Evolutionary conservation across 1,140 invertebrate species (phyloP).

Genomic region (Zaprionus capensis): DNA sequence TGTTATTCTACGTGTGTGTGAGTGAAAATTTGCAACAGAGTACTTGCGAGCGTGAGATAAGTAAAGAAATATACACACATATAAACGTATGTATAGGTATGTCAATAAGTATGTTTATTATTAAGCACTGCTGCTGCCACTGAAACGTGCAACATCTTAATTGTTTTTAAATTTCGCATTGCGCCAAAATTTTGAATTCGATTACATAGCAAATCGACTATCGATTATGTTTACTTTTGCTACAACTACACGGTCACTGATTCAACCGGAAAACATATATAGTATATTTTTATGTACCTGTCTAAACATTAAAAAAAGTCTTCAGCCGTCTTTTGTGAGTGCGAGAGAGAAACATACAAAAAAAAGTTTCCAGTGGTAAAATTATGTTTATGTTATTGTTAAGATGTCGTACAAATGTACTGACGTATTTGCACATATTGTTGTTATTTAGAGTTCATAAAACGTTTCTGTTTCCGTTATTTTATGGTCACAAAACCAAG

Average conservation of each 20-base stretch:
- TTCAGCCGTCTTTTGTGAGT: background rate
- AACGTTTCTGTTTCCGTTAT: background rate
- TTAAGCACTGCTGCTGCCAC: background rate
- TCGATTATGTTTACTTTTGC: background rate
- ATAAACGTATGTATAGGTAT: background rate
- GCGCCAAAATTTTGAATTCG: background rate
- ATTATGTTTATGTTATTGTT: slow-evolving; percentile 5
- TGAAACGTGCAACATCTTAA: background rate
- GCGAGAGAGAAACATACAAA: background rate
- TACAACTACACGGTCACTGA: background rate
- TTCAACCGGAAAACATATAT: slow-evolving; percentile 2
- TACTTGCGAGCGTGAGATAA: slow-evolving; percentile 2
- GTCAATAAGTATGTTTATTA: background rate
- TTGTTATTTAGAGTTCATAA: background rate
- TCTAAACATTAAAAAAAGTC: slow-evolving; percentile 1
- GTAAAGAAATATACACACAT: background rate
- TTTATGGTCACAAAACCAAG: background rate
- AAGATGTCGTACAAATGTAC: slow-evolving; percentile 1
- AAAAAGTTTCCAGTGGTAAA: background rate
- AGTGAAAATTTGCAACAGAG: slow-evolving; percentile 5
- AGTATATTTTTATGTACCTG: slow-evolving; percentile 4
- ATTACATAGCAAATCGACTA: background rate
- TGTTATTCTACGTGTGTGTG: background rate
- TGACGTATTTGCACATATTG: background rate
- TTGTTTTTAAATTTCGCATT: background rate